phyloP scores from a whole-genome alignment of 1,140 invertebrate species.

The Atta cephalotes region DNA sequence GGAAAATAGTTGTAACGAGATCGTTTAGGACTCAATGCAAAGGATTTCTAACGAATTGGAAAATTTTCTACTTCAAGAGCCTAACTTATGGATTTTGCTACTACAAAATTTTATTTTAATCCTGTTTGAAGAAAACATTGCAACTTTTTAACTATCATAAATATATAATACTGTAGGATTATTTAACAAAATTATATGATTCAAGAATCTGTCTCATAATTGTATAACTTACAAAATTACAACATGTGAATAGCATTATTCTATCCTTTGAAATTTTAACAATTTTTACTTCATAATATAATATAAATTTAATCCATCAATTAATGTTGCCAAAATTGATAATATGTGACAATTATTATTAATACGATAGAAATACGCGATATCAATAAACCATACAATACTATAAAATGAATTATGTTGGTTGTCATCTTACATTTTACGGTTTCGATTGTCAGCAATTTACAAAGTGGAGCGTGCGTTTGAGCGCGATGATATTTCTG shows the following conservation, averaged over 20 bases:
- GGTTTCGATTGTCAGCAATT: neutral
- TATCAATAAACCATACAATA: neutral
- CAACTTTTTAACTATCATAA: neutral
- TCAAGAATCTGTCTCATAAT: neutral
- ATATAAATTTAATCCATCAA: neutral
- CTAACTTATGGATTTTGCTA: neutral
- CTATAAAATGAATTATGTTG: neutral
- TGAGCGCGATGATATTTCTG: conserved; percentile 21
- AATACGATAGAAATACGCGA: neutral
- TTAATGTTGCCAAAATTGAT: neutral
- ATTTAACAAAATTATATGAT: neutral
- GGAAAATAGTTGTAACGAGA: conserved; percentile 58
- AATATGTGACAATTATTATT: neutral
- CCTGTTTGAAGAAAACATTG: neutral
- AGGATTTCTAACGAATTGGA: conserved; percentile 55
- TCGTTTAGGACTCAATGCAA: conserved; percentile 37
- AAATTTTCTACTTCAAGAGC: conserved; percentile 32
- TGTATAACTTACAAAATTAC: neutral
- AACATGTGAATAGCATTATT: neutral
- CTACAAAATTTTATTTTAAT: neutral
- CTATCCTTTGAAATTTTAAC: neutral
- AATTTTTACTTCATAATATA: neutral
- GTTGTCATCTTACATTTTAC: neutral
- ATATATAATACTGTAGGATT: conserved; percentile 1
- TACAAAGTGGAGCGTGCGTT: neutral